These are phyloP conservation scores for Xylophagus ater DNA, from an alignment of 2,888 invertebrate genomes.

Conservation along the genomic window DNA sequence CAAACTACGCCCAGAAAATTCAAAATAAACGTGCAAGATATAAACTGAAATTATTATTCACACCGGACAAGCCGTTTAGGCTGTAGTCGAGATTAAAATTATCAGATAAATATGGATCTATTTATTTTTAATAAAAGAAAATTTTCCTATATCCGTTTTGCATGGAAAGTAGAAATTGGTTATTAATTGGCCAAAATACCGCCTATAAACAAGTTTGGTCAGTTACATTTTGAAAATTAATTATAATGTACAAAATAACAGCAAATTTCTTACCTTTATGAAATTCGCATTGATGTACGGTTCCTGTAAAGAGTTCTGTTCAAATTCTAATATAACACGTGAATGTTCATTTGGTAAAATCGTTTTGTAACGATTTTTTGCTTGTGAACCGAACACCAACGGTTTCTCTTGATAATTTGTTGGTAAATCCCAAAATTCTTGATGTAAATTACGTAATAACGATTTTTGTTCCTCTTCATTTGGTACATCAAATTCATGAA, in stretches of 20 bases:
- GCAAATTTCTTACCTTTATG: conserved; percentile 55
- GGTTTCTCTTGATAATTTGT: conserved; percentile 85
- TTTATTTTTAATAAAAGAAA: no score
- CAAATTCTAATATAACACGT: conserved; percentile 56
- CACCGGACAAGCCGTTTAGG: no score
- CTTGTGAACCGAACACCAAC: conserved; percentile 76
- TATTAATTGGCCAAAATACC: no score
- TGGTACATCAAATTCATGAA: conserved; percentile 32
- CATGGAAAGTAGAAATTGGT: no score
- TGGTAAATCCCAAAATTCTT: conserved; percentile 92
- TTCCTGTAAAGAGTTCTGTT: conserved; percentile 46
- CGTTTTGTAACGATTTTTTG: conserved; percentile 81
- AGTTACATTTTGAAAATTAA: conserved; percentile 6
- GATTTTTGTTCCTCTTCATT: conserved; percentile 51
- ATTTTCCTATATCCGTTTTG: no score
- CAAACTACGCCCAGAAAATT: no score
- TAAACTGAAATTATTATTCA: no score
- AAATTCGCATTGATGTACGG: conserved; percentile 91
- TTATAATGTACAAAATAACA: conserved; percentile 4
- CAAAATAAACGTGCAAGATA: no score
- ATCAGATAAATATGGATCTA: no score
- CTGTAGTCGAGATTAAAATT: no score
- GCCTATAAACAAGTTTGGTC: no score
- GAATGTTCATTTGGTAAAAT: conserved; percentile 85
- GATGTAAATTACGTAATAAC: conserved; percentile 56